A percentile compares a stretch with the other conserved stretches of the same genome.
Evolutionary conservation across 2,888 invertebrate genomes (phyloP).

Genomic region (Ypsolopha sequella): DNA sequence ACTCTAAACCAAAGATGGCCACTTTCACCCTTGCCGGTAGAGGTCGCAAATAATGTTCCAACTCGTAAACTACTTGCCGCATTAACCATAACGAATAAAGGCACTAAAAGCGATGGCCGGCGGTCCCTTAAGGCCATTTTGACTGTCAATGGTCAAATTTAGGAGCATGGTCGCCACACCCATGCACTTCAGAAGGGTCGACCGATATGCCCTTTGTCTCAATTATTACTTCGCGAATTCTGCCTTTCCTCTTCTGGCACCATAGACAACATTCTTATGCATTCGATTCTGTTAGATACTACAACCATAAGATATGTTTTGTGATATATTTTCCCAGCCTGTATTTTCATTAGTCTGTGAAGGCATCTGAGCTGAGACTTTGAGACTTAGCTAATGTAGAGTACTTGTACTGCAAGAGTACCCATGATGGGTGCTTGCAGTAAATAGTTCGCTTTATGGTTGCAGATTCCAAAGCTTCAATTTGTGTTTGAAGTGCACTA

Average conservation of each 20-base stretch:
- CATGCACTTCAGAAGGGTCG: slow-evolving; percentile 65
- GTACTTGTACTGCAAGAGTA: neutral
- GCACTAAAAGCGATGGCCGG: slow-evolving; percentile 62
- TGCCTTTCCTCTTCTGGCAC: neutral
- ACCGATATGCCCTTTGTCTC: slow-evolving; percentile 63
- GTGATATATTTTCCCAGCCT: neutral
- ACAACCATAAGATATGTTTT: neutral
- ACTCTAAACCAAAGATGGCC: slow-evolving; percentile 13
- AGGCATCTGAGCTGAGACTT: slow-evolving; percentile 1
- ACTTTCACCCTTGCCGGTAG: slow-evolving; percentile 14
- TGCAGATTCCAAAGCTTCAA: no score
- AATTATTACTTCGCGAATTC: slow-evolving; percentile 35
- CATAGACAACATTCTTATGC: neutral
- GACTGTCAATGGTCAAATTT: slow-evolving; percentile 71
- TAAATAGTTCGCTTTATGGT: no score
- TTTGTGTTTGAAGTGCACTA: no score
- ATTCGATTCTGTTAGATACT: no score
- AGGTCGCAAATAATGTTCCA: slow-evolving; percentile 52
- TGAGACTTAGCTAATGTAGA: slow-evolving; percentile 4
- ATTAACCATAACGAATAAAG: slow-evolving; percentile 70
- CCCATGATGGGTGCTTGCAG: no score
- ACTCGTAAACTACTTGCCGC: slow-evolving; percentile 63
- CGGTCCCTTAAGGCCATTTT: slow-evolving; percentile 64
- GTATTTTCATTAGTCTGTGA: neutral
- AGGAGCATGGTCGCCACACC: slow-evolving; percentile 53